phyloP scores from a whole-genome alignment of 2,888 invertebrate genomes.

The Stenoptilia bipunctidactyla region DNA sequence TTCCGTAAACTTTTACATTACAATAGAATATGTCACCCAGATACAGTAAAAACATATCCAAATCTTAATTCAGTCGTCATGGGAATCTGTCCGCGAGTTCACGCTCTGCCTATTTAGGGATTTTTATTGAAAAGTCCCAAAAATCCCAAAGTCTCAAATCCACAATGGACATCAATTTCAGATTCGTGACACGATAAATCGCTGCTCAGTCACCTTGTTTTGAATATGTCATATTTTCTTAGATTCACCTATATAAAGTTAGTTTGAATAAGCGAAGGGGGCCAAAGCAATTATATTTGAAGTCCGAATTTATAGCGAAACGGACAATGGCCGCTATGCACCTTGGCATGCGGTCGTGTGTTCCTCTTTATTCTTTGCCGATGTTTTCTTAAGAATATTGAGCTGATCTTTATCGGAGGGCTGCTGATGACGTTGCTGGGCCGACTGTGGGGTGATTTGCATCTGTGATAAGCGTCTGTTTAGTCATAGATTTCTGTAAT shows the following conservation, averaged over 20 bases:
- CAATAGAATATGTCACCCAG: conserved; percentile 42
- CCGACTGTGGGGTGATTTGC: too few species aligned
- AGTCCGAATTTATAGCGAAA: conserved; percentile 37
- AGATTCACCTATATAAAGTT: conserved; percentile 4
- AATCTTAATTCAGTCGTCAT: conserved; percentile 57
- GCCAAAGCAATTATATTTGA: conserved; percentile 63
- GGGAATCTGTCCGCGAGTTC: conserved; percentile 56
- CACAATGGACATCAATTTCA: conserved; percentile 36
- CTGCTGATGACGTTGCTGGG: background rate
- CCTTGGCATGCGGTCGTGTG: conserved; percentile 48
- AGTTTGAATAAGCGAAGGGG: conserved; percentile 42
- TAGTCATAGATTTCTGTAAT: too few species aligned
- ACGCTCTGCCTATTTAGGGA: conserved; percentile 57
- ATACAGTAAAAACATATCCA: conserved; percentile 44
- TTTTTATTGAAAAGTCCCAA: conserved; percentile 26
- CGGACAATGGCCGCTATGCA: conserved; percentile 45
- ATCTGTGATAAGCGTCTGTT: too few species aligned
- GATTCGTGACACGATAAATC: conserved; percentile 52
- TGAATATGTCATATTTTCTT: conserved; percentile 55
- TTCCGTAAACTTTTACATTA: conserved; percentile 38
- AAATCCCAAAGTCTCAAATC: too few species aligned
- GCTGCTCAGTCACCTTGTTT: conserved; percentile 64
- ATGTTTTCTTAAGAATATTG: conserved; percentile 26
- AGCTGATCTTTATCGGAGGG: background rate
- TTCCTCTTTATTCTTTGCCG: conserved; percentile 33